Percentiles rank a stretch among this genome's conserved stretches.
Conservation (phyloP, 2,113 vertebrate species). For the Burhinus bistriatus region DNA sequence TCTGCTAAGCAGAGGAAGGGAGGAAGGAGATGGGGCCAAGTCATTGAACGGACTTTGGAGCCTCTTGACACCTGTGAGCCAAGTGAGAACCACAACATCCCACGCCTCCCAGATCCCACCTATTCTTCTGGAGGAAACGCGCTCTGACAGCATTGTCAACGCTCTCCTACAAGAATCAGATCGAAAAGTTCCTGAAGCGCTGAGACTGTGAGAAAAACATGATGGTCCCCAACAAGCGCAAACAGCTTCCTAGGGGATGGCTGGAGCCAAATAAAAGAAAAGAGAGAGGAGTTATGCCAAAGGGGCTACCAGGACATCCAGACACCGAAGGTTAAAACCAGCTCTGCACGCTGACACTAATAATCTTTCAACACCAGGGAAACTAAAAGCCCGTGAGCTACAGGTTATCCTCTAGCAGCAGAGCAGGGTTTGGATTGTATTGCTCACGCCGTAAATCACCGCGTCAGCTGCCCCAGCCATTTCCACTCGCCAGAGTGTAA, state of each 20-base stretch:
- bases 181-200: not conserved
- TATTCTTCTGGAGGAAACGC: not conserved
- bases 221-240: not conserved
- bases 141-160: rapidly evolving
- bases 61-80: not conserved
- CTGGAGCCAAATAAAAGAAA: not conserved
- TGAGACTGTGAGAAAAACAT: not conserved
- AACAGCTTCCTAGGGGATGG: not conserved
- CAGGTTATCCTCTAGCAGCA: not conserved
- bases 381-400: not conserved
- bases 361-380: not conserved
- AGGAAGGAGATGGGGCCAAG: not conserved
- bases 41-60: not conserved
- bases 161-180: not conserved
- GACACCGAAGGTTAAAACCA: not conserved
- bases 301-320: not conserved
- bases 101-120: not conserved
- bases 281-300: rapidly evolving
- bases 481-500: not conserved
- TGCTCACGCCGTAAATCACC: constrained; percentile 43
- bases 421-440: not conserved
- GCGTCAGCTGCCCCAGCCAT: constrained; percentile 5
- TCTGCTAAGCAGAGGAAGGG: not conserved
- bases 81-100: not conserved
- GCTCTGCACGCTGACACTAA: not conserved